Conservation (phyloP, 2,888 invertebrate genomes). For the Venusia cambrica region DNA sequence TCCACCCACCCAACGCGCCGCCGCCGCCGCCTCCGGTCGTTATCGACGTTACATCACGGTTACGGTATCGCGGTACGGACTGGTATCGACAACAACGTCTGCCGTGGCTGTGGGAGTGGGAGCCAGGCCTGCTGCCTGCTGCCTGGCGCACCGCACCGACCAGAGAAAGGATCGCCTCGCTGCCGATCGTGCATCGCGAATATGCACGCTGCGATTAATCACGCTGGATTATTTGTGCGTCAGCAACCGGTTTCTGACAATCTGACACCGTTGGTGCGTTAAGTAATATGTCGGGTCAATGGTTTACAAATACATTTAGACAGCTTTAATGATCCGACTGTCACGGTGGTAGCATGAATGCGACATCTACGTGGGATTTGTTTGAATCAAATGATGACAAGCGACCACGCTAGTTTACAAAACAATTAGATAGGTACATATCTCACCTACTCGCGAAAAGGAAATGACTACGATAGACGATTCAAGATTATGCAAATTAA, state of each 20-base stretch:
- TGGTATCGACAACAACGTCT: constrained; percentile 3
- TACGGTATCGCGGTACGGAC: constrained; percentile 4
- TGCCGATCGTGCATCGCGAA: constrained; percentile 19
- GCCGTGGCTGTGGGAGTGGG: constrained; percentile 5
- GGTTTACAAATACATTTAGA: constrained; percentile 16
- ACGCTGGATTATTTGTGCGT: constrained; percentile 16
- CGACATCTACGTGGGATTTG: too few relatives aligned
- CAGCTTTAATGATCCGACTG: constrained; percentile 5
- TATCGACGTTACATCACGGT: constrained; percentile 25
- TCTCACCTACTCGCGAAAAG: too few relatives aligned
- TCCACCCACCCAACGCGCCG: too few relatives aligned
- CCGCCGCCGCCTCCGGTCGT: too few relatives aligned
- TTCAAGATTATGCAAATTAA: too few relatives aligned
- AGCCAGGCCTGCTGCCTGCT: too few relatives aligned
- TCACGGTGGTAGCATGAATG: constrained; percentile 8
- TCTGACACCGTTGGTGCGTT: constrained; percentile 19
- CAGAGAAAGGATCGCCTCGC: constrained; percentile 22
- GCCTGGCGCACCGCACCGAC: too few relatives aligned
- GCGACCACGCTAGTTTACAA: too few relatives aligned
- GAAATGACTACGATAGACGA: too few relatives aligned
- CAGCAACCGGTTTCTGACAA: constrained; percentile 15
- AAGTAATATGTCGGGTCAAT: constrained; percentile 15
- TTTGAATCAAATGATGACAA: too few relatives aligned
- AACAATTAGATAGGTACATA: too few relatives aligned
- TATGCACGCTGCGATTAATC: constrained; percentile 16